phyloP scores from a whole-genome alignment of 2,797 vertebrate species.

The Microctenopoma lineatum region DNA sequence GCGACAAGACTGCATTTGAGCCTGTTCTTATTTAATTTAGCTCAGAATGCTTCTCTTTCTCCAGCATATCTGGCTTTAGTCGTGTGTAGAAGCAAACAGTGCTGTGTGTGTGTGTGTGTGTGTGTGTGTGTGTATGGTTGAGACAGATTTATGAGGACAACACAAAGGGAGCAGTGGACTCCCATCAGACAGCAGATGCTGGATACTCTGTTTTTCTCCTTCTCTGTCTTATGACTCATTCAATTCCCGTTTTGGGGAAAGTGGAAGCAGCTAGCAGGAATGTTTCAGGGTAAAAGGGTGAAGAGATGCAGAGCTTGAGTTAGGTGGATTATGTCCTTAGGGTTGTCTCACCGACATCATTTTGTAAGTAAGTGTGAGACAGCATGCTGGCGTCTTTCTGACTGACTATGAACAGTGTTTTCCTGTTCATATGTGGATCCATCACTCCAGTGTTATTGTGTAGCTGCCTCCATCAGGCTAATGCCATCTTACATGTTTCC shows the following conservation, averaged over 20 bases:
- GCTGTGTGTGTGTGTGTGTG: slow-evolving; percentile 17
- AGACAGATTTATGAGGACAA: slow-evolving; percentile 59
- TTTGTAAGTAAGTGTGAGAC: no score
- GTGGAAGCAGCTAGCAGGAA: not conserved
- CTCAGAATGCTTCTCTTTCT: slow-evolving; percentile 16
- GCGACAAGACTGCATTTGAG: slow-evolving; percentile 30
- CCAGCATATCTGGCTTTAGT: slow-evolving; percentile 14
- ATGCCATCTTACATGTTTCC: no score
- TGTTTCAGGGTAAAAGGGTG: no score
- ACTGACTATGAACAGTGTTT: no score
- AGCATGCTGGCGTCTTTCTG: no score
- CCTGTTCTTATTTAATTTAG: slow-evolving; percentile 47
- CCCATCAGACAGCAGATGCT: slow-evolving; percentile 36
- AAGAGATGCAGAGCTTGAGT: no score
- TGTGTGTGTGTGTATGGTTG: slow-evolving; percentile 2
- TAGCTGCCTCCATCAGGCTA: no score
- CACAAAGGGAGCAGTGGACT: slow-evolving; percentile 48
- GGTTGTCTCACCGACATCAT: no score
- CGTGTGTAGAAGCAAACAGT: slow-evolving; percentile 13
- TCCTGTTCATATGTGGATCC: no score
- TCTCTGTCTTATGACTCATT: slow-evolving; percentile 12
- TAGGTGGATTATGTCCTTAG: no score
- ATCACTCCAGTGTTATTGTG: no score
- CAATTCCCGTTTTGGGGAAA: not conserved
- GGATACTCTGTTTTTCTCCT: not conserved